A percentile compares a stretch with the other conserved stretches of the same genome.
These are phyloP conservation scores for Bembecia ichneumoniformis DNA, from an alignment of 2,888 invertebrate genomes.

Conservation along the genomic window DNA sequence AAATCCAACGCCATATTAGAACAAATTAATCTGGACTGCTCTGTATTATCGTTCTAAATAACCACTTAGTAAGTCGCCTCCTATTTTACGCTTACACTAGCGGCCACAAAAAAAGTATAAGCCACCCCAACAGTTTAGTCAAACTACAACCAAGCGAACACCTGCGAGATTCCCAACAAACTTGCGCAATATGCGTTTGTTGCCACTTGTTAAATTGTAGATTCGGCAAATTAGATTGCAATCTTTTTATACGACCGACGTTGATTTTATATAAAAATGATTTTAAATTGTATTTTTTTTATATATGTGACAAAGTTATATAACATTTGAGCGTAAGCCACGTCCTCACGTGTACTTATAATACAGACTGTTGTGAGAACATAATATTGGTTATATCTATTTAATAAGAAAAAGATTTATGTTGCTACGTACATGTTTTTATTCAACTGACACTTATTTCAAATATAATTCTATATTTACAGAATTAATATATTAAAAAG, in stretches of 20 bases:
- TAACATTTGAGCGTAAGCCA: too few species aligned
- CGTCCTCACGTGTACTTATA: too few species aligned
- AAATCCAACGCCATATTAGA: slow-evolving; percentile 16
- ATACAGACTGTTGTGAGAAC: too few species aligned
- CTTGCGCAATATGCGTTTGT: slow-evolving; percentile 45
- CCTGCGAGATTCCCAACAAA: slow-evolving; percentile 59
- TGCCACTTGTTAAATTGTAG: slow-evolving; percentile 26
- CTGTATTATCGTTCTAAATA: slow-evolving; percentile 46
- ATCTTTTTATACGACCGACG: background rate
- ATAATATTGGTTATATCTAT: too few species aligned
- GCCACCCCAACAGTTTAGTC: slow-evolving; percentile 42
- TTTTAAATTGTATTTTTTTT: too few species aligned
- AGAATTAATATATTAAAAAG: too few species aligned
- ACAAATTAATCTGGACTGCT: slow-evolving; percentile 36
- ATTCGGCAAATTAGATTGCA: slow-evolving; percentile 17
- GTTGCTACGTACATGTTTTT: too few species aligned
- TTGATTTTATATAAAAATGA: too few species aligned
- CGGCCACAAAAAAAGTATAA: slow-evolving; percentile 48
- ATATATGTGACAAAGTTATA: too few species aligned
- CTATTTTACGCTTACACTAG: slow-evolving; percentile 50
- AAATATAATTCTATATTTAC: too few species aligned
- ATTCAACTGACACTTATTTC: too few species aligned
- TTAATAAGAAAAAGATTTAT: too few species aligned
- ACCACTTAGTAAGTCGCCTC: slow-evolving; percentile 60
- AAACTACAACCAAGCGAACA: slow-evolving; percentile 30